Percentiles rank a stretch among this genome's conserved stretches.
These are phyloP conservation scores for Pycnomerus fuliginosus DNA, from an alignment of 2,888 invertebrate species.

Conservation along the genomic window DNA sequence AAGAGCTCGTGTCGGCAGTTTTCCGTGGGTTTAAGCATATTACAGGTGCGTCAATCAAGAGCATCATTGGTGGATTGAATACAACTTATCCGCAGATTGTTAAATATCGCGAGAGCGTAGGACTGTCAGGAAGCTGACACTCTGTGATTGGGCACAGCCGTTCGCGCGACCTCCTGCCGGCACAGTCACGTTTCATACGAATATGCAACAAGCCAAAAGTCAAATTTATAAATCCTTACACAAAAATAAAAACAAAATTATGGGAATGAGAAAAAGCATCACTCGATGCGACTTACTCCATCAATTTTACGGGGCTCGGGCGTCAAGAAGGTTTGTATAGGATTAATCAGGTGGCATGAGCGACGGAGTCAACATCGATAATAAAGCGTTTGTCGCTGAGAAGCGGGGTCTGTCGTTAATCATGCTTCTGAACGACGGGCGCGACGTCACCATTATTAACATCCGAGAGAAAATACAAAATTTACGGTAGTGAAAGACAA, in stretches of 20 bases:
- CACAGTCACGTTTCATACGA: conserved; percentile 42
- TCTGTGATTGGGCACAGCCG: conserved; percentile 38
- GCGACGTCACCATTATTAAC: too few species aligned
- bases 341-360: conserved; percentile 29
- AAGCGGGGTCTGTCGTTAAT: conserved; percentile 10
- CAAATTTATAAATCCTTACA: conserved; percentile 26
- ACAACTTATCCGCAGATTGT: too few species aligned
- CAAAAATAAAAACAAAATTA: conserved; percentile 1
- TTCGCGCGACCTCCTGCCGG: conserved; percentile 43
- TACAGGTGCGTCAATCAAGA: too few species aligned
- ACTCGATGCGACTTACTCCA: conserved; percentile 9
- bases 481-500: too few species aligned
- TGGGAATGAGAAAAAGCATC: conserved; percentile 2
- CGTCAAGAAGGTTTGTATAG: conserved; percentile 25
- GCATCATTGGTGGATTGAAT: too few species aligned
- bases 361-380: conserved; percentile 19
- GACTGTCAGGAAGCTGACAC: conserved; percentile 38
- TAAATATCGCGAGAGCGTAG: too few species aligned
- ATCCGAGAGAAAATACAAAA: too few species aligned
- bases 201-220: conserved; percentile 28
- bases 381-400: conserved; percentile 13
- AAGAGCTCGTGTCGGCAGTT: too few species aligned
- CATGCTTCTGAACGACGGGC: conserved; percentile 6
- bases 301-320: conserved; percentile 14
- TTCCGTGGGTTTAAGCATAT: too few species aligned